Conservation (phyloP, 2,888 invertebrate species). For the Metallyticus violacea region DNA sequence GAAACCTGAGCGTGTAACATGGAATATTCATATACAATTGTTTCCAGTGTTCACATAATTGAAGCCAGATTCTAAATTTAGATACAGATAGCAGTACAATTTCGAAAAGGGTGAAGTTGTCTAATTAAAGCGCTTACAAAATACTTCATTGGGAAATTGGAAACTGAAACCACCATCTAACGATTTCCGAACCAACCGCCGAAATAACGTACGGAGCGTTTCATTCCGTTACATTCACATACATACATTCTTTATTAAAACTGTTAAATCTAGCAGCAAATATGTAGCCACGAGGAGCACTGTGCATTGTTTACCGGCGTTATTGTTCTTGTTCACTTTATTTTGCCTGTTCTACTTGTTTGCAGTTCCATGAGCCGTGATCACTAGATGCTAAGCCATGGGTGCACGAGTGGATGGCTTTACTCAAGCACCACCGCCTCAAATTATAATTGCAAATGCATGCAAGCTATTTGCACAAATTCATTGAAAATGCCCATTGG, state of each 20-base stretch:
- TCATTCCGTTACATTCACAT: background rate
- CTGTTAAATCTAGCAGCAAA: background rate
- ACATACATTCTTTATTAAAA: background rate
- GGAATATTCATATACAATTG: too few species aligned
- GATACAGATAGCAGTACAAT: too few species aligned
- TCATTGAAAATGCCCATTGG: background rate
- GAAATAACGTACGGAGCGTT: background rate
- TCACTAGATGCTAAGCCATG: background rate
- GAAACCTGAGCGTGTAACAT: too few species aligned
- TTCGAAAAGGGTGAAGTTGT: background rate
- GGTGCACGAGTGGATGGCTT: background rate
- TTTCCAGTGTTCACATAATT: too few species aligned
- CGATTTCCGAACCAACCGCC: background rate
- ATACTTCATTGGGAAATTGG: background rate
- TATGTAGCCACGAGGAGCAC: too few species aligned
- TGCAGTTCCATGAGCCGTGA: background rate
- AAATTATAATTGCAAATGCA: background rate
- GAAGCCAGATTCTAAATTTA: too few species aligned
- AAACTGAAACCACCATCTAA: background rate
- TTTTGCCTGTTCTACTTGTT: background rate
- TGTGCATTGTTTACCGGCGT: background rate
- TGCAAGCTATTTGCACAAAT: background rate
- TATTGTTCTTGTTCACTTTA: background rate
- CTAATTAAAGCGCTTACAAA: background rate
- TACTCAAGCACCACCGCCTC: background rate